Base-by-base conservation (phyloP, 2,113 vertebrate species). In the Colossoma macropomum region DNA sequence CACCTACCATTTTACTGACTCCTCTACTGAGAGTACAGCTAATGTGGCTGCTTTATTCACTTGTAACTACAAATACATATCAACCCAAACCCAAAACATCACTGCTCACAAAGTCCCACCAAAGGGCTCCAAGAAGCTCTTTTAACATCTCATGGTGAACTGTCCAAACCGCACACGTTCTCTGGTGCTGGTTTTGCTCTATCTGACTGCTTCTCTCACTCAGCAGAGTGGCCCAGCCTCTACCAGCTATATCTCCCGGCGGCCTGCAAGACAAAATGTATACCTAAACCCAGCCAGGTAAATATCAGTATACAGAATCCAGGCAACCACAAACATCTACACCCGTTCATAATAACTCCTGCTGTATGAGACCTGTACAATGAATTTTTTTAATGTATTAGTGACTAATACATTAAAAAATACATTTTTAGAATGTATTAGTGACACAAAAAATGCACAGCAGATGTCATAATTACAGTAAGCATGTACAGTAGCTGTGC, bases 211-310 rank as follows among this genome's bases (percentile, higher is more conserved):
- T 94, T 95, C 85, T 94, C 90, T 92, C 92, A 91, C 92, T 93
- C 92, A 94, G 92, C 93, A 92, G 93, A 94, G 87, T 94, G 87
- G 94, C 92, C 92, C 94, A 93, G 91, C 94, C 92, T 81, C 92
- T 94, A 89, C 94, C 93, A 91, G 93, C 93, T 91, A 91, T 95
- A 92, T 93, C 94, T 92, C 92, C 93, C 83, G 93, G 93, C 89
- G 93, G 94, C 86, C 92, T 95, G 91, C 94, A 95, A 88, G 94
- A 95, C 93, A 95, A 95, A 94, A 94, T 95, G 93, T 95, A 94
- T 93, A 92, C 93, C 89, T 95, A 95, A 93, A 90, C 90, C 88
- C 84, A 89, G 92, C 85, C 90, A 95, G 94, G 94, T 95, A 95
- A 95, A 92, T 83, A 66, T 7, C 48, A 74, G n/a, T 63, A 2